phyloP scores from a whole-genome alignment of 2,797 vertebrate genomes.

The Nasua narica region DNA sequence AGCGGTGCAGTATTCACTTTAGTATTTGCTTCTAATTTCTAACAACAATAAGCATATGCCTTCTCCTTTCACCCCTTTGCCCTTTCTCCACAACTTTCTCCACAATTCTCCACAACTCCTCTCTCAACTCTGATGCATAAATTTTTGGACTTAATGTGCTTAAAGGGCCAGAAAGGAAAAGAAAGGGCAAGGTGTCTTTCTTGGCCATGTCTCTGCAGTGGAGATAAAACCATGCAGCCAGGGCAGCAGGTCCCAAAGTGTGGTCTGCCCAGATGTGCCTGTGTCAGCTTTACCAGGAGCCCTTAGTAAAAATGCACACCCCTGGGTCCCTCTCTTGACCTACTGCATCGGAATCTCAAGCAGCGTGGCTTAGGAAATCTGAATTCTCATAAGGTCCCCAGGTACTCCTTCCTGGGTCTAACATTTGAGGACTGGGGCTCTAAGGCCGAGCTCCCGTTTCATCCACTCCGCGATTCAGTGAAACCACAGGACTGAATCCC shows the following conservation, averaged over 20 bases:
- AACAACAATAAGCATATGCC: not conserved
- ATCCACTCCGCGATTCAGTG: not conserved
- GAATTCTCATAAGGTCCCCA: not conserved
- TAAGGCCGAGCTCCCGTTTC: not conserved
- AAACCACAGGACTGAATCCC: not conserved
- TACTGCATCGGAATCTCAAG: not conserved
- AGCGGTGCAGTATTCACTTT: not conserved
- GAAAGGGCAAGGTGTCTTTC: not conserved
- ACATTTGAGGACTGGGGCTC: not conserved
- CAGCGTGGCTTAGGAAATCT: not conserved
- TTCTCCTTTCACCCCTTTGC: not conserved
- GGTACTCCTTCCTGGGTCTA: not conserved
- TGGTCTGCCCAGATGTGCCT: not conserved
- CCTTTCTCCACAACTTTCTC: not conserved
- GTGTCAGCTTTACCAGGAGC: not conserved
- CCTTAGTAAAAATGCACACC: not conserved
- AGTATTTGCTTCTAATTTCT: not conserved
- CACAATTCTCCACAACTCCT: too few species aligned
- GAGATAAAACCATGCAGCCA: not conserved
- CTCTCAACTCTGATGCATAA: not conserved
- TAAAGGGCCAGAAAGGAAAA: not conserved
- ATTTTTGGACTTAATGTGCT: not conserved
- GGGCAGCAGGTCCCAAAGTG: not conserved
- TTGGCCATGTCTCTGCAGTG: not conserved
- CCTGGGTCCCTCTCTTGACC: not conserved